Conservation (phyloP, 2,888 invertebrate genomes). For the Tipula helvola region DNA sequence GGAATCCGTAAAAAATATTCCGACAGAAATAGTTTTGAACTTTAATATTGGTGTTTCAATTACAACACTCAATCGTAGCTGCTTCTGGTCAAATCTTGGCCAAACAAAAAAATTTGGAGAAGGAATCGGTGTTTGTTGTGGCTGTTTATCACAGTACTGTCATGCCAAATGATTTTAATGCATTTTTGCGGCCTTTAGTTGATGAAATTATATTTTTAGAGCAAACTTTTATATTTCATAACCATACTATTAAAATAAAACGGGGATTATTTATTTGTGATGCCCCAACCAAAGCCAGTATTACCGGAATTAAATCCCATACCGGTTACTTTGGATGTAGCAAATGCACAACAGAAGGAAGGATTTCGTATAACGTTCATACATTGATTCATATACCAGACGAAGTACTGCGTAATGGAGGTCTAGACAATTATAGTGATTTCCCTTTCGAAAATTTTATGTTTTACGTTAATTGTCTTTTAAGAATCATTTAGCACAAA, state of each 20-base stretch:
- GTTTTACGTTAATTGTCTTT: too few species aligned
- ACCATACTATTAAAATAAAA: constrained; percentile 6
- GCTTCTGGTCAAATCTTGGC: constrained; percentile 7
- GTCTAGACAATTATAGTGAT: too few species aligned
- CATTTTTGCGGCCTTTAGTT: not conserved
- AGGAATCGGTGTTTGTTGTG: not conserved
- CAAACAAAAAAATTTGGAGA: not conserved
- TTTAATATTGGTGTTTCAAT: not conserved
- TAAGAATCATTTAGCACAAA: too few species aligned
- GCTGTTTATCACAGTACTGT: not conserved
- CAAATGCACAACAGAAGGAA: too few species aligned
- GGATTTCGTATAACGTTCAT: too few species aligned
- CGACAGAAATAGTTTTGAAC: too few species aligned
- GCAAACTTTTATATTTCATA: constrained; percentile 10
- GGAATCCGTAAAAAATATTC: not conserved
- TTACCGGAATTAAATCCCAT: constrained; percentile 13
- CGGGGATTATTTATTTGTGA: constrained; percentile 14
- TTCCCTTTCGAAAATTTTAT: too few species aligned
- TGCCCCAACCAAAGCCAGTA: constrained; percentile 13
- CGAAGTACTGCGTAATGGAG: too few species aligned
- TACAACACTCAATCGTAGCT: constrained; percentile 7
- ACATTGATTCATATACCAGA: too few species aligned
- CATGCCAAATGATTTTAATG: not conserved
- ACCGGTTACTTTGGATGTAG: not conserved
- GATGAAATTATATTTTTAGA: constrained; percentile 10